Evolutionary conservation across 2,888 invertebrate genomes (phyloP), one percentile per base, ranked within the genome.

Genomic region (Pardosa pseudoannulata): DNA sequence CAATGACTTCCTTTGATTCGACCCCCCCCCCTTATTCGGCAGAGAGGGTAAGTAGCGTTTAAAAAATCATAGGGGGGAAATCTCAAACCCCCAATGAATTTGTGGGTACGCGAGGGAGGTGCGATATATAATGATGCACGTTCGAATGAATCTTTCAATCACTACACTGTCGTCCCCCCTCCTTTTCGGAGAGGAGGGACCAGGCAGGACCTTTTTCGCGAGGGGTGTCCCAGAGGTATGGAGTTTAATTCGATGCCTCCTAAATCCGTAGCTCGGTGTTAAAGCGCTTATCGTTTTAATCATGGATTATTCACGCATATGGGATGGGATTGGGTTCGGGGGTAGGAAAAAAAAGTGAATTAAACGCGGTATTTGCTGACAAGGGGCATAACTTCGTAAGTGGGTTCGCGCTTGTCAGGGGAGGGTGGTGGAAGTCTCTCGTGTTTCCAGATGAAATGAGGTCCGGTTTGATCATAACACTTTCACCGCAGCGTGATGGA

Each of bases 161-260:
- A 56, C 19, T 32, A 16, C 23, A n/a, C n/a, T n/a, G n/a, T n/a
- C n/a, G n/a, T n/a, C n/a, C 62, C 27, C 41, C 13, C 19, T 31
- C 28, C 23, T 27, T 46, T 5, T 56, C 16, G 56, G 7, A 56
- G 23, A 1, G 7, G 62, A 64, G 68, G 46, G 19, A 23, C 3
- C 46, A 23, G 65, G 11, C 62, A 0, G 23, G 62, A 27, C 28
- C 28, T 28, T 16, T 9, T 62, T 62, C 62, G 28, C 5, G 23
- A 65, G n/a, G n/a, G 23, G 65, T 29, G 29, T 65, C 79, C 50
- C 65, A 50, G 50, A 50, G 65, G 79, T 67, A 50, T 31, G 67
- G 36, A 73, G 39, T 73, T 80, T 65, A 80, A 80, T 72, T 67
- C 19, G 67, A 67, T 67, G 67, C 67, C 67, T 0, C 32, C 67